A percentile compares a stretch with the other conserved stretches of the same genome.
phyloP scores from a whole-genome alignment of 2,113 vertebrate species.

The Mohoua ochrocephala region DNA sequence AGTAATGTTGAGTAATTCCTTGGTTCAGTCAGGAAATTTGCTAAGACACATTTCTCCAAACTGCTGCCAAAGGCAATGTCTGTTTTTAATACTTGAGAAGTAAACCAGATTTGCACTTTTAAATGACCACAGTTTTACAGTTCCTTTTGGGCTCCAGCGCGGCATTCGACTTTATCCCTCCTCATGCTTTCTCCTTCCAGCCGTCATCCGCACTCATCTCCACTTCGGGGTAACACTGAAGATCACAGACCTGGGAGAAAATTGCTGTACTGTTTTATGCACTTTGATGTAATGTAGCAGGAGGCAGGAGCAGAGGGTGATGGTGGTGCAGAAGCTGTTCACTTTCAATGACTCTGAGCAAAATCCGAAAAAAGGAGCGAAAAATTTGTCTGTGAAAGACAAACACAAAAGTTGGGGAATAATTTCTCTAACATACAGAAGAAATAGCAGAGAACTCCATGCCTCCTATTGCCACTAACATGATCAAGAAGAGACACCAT shows the following conservation, averaged over 20 bases:
- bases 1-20: constrained; percentile 70
- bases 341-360: neutral
- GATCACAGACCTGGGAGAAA: neutral
- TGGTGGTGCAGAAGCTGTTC: neutral
- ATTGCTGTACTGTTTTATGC: neutral
- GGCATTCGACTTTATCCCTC: constrained; percentile 13
- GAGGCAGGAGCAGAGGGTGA: neutral
- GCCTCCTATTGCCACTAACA: neutral
- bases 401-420: neutral
- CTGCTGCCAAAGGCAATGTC: constrained; percentile 73
- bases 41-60: constrained; percentile 72
- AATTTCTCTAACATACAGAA: neutral
- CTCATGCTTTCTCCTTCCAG: constrained; percentile 26
- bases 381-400: neutral
- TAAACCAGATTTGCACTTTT: constrained; percentile 76
- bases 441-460: neutral
- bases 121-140: constrained; percentile 71
- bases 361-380: neutral
- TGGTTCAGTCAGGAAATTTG: constrained; percentile 74
- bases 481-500: neutral
- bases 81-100: constrained; percentile 79
- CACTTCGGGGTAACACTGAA: neutral
- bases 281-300: neutral
- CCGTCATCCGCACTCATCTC: neutral
- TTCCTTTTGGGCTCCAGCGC: constrained; percentile 45